Evolutionary conservation across 2,113 vertebrate species (phyloP).

Genomic region (Lichenostomus cassidix): DNA sequence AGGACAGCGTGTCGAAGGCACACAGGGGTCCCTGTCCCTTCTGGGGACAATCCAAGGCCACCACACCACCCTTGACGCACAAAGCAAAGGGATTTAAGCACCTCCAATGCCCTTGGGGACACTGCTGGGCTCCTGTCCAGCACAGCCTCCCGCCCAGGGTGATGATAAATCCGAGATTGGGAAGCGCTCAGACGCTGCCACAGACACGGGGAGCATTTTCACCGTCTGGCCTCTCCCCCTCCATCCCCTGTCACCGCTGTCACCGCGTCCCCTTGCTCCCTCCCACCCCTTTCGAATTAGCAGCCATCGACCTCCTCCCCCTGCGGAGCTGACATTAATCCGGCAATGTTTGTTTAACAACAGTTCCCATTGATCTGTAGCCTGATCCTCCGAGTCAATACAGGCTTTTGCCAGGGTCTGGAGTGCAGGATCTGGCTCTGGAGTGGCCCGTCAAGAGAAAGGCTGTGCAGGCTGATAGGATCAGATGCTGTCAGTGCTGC

Average conservation of each 20-base stretch:
- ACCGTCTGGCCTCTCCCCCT: not conserved
- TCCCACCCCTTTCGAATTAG: not conserved
- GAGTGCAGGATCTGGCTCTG: not conserved
- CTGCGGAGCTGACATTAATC: slow-evolving; percentile 34
- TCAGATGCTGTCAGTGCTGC: slow-evolving; percentile 40
- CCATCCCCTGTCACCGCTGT: not conserved
- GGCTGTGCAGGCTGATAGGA: not conserved
- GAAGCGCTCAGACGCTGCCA: not conserved
- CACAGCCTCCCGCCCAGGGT: not conserved
- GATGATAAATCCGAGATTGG: not conserved
- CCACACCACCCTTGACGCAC: not conserved
- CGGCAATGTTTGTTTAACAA: not conserved
- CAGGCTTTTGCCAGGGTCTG: slow-evolving; percentile 6
- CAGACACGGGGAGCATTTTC: not conserved
- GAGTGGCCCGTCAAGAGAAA: not conserved
- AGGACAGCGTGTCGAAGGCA: not conserved
- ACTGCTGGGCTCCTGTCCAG: not conserved
- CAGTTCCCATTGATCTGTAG: slow-evolving; percentile 23
- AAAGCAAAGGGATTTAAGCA: not conserved
- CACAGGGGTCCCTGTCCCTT: not conserved
- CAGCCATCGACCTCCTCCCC: slow-evolving; percentile 49
- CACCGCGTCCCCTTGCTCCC: not conserved
- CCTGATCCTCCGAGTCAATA: slow-evolving; percentile 49
- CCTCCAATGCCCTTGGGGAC: not conserved
- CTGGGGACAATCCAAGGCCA: not conserved